Base-by-base conservation (phyloP, 1,140 invertebrate species). In the Phymorhynchus buccinoides region DNA sequence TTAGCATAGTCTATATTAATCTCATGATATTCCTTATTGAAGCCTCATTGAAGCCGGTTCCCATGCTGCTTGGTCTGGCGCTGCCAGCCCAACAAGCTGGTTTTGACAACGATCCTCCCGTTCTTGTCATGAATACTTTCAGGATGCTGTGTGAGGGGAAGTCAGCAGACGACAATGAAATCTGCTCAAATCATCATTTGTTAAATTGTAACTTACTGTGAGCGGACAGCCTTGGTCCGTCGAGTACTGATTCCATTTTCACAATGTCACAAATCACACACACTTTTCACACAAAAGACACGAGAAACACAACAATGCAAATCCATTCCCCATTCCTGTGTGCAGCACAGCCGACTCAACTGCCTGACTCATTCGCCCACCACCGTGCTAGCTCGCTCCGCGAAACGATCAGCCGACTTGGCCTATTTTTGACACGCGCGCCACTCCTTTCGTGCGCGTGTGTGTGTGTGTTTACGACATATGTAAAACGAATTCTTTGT, bases 321-420 rank as follows among this genome's bases (percentile, higher is more conserved):
- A 79, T 30, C 77, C 42, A 75, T 75, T 41, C 73, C 22, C 73
- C 18, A 7, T 75, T 75, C 27, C 77, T 18, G 42, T n/a, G n/a
- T 56, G 77, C 77, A 35, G 42, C 77, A n/a, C 56, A 27, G 73
- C 73, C 32, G 56, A 71, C 80, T 81, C 80, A 66, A 66, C 81
- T 71, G 80, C 32, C 80, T 82, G 81, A 83, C 62, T 83, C 81
- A 83, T 71, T 48, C 77, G 56, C 37, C 81, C 22, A 18, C 39
- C 39, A 41, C 62, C 73, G 12, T 62, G 56, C 56, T 71, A 27
- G n/a, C 27, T 81, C 52, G 62, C 80, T 30, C 80, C 52, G 80
- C 80, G 52, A 4, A 66, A 37, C 32, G 37, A 66, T 32, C 27
- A 30, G 52, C 48, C 37, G 41, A n/a, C n/a, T n/a, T n/a, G n/a